Percentiles rank a stretch among this genome's conserved stretches.
Evolutionary conservation across 2,797 vertebrate genomes (phyloP).

Genomic region (Poecilia gillii): DNA sequence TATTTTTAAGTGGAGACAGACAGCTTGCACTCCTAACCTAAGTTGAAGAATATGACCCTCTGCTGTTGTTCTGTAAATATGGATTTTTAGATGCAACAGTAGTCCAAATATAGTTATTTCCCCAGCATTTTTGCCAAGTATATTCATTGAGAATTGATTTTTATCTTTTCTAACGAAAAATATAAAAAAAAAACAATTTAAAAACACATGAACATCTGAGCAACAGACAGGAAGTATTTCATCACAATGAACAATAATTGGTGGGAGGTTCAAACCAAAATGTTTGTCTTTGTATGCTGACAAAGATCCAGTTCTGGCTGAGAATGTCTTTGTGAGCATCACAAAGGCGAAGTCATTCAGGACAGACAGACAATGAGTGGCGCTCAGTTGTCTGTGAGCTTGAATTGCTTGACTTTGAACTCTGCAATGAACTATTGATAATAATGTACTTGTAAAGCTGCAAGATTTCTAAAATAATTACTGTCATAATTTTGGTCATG

Average conservation of each 20-base stretch:
- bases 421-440: neutral
- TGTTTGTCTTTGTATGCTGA: slow-evolving; percentile 19
- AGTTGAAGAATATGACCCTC: neutral
- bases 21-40: neutral
- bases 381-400: neutral
- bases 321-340: neutral
- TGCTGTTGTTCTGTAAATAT: slow-evolving; percentile 2
- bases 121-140: neutral
- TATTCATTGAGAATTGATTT: slow-evolving; percentile 4
- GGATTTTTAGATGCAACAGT: neutral
- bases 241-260: slow-evolving; percentile 6
- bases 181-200: neutral
- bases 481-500: neutral
- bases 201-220: neutral
- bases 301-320: slow-evolving; percentile 27
- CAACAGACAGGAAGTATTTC: slow-evolving; percentile 7
- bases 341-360: neutral
- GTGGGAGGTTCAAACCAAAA: slow-evolving; percentile 19
- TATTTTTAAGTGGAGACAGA: slow-evolving; percentile 9
- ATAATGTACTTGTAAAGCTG: neutral
- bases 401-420: slow-evolving; percentile 5
- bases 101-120: neutral
- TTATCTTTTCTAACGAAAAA: neutral
- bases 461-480: neutral
- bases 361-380: neutral